Conservation (phyloP, 2,888 invertebrate genomes). For the Brachypalpus laphriformis region DNA sequence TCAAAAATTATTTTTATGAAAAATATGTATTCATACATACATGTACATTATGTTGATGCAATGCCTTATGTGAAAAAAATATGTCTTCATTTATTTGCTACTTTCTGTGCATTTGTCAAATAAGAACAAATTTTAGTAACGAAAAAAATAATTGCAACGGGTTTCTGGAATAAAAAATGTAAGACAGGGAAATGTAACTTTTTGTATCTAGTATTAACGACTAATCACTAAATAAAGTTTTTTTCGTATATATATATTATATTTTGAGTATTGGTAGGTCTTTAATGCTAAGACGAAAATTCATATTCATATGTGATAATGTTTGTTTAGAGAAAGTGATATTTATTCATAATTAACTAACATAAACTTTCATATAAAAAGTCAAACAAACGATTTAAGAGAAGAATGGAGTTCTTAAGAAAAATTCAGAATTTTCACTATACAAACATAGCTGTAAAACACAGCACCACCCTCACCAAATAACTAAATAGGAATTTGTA, state of each 20-base stretch:
- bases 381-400: conserved; percentile 1
- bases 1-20: too few relatives aligned
- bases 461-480: conserved; percentile 18
- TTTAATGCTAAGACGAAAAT: not conserved
- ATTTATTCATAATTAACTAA: conserved; percentile 11
- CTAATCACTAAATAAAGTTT: not conserved
- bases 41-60: too few relatives aligned
- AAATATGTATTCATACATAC: too few relatives aligned
- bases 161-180: not conserved
- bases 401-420: not conserved
- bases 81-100: too few relatives aligned
- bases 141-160: not conserved
- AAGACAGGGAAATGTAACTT: not conserved
- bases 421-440: not conserved
- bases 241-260: not conserved
- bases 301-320: not conserved
- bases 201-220: not conserved
- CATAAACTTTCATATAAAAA: not conserved
- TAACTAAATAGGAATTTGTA: conserved; percentile 46
- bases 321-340: conserved; percentile 30
- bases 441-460: conserved; percentile 15
- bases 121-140: not conserved
- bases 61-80: too few relatives aligned
- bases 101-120: not conserved
- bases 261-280: not conserved